phyloP scores from a whole-genome alignment of 2,113 vertebrate genomes.

The Gallinago undulata region DNA sequence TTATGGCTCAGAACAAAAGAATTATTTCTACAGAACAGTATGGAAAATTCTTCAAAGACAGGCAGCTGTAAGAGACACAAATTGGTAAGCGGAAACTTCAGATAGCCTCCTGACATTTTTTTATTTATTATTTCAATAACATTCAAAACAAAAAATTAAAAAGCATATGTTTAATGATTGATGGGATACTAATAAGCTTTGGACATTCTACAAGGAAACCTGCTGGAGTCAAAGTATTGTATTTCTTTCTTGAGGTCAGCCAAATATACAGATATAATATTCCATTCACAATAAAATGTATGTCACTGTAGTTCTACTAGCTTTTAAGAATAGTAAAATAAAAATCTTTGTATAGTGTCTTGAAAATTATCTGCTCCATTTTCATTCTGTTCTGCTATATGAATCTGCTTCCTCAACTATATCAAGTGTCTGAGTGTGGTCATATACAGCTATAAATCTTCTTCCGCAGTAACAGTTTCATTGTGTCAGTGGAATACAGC shows the following conservation, averaged over 20 bases:
- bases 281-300: background rate
- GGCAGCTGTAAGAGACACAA: background rate
- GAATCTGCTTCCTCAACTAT: background rate
- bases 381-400: background rate
- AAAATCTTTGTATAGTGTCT: background rate
- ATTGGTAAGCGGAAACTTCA: background rate
- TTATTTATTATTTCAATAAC: background rate
- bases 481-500: background rate
- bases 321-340: background rate
- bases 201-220: background rate
- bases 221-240: background rate
- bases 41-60: background rate
- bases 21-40: background rate
- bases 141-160: background rate
- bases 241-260: background rate
- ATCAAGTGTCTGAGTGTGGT: background rate
- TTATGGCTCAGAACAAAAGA: background rate
- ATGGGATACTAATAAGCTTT: background rate
- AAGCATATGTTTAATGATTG: background rate
- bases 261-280: background rate
- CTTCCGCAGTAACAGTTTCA: background rate
- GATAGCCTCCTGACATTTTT: background rate
- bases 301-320: background rate
- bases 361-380: background rate
- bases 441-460: background rate